phyloP scores from a whole-genome alignment of 2,797 vertebrate genomes.

The Vipera ursinii region DNA sequence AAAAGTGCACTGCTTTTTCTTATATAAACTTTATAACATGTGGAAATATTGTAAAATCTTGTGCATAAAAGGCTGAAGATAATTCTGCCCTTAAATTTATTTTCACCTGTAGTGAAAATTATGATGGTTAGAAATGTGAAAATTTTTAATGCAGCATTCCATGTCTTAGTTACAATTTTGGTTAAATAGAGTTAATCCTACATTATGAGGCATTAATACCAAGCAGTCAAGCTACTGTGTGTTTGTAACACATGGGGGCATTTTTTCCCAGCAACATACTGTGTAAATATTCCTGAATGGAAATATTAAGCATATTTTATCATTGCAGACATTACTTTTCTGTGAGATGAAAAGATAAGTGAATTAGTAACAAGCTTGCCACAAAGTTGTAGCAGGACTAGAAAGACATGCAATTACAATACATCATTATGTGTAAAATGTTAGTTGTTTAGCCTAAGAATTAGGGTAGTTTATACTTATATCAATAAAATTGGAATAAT shows the following conservation, averaged over 20 bases:
- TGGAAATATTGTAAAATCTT: neutral
- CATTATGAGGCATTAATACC: neutral
- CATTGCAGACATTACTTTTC: neutral
- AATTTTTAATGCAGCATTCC: neutral
- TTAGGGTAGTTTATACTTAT: neutral
- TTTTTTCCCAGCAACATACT: neutral
- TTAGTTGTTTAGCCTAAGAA: neutral
- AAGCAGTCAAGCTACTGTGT: neutral
- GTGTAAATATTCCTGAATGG: neutral
- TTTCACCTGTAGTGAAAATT: neutral
- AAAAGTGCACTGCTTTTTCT: neutral
- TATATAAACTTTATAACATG: neutral
- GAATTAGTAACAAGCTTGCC: neutral
- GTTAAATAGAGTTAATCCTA: neutral
- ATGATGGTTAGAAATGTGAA: neutral
- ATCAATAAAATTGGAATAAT: neutral
- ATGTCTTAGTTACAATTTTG: neutral
- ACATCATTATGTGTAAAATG: neutral
- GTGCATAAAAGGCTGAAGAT: neutral
- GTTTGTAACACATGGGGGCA: neutral
- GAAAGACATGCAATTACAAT: neutral
- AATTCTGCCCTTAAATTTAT: neutral
- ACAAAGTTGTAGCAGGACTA: neutral
- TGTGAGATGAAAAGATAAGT: neutral
- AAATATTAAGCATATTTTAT: neutral